Percentiles rank a stretch among this genome's conserved stretches.
These are phyloP conservation scores for Sebastes trivittatus DNA, from an alignment of 2,797 vertebrate genomes.

Conservation along the genomic window DNA sequence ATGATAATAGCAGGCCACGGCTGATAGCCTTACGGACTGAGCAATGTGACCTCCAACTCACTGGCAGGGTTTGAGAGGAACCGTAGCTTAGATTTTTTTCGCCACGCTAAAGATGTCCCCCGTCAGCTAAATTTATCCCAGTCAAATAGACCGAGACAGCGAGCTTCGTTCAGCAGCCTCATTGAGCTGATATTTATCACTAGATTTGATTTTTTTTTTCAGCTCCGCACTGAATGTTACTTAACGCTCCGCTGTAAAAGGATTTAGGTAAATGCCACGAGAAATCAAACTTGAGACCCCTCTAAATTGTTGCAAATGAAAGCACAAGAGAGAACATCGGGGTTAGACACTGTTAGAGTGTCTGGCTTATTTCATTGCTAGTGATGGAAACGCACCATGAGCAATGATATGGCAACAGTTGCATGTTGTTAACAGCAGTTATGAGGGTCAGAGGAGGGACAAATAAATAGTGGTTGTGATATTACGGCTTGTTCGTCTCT, in stretches of 20 bases:
- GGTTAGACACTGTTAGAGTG: background rate
- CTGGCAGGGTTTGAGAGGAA: conserved; percentile 29
- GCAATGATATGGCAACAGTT: background rate
- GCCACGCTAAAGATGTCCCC: conserved; percentile 14
- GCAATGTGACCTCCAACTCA: conserved; percentile 59
- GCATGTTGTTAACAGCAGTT: background rate
- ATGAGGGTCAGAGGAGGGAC: background rate
- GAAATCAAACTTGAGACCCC: conserved; percentile 18
- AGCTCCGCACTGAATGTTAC: background rate
- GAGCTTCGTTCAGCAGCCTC: background rate
- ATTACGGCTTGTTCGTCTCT: background rate
- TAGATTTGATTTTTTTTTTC: background rate
- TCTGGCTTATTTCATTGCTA: background rate
- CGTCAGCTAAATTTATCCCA: conserved; percentile 42
- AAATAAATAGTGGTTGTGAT: background rate
- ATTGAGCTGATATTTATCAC: conserved; percentile 29
- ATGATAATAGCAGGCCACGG: conserved; percentile 40
- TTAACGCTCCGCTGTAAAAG: background rate
- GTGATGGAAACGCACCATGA: background rate
- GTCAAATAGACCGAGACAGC: background rate
- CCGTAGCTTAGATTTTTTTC: background rate
- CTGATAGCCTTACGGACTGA: conserved; percentile 26
- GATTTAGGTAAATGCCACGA: conserved; percentile 7
- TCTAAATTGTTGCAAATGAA: conserved; percentile 20
- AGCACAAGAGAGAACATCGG: background rate